Percentiles rank a stretch among this genome's conserved stretches.
Evolutionary conservation across 30 jellyfish, hydroid and myxozoan genomes (phyloP).

Genomic region (Aurelia sp.): DNA sequence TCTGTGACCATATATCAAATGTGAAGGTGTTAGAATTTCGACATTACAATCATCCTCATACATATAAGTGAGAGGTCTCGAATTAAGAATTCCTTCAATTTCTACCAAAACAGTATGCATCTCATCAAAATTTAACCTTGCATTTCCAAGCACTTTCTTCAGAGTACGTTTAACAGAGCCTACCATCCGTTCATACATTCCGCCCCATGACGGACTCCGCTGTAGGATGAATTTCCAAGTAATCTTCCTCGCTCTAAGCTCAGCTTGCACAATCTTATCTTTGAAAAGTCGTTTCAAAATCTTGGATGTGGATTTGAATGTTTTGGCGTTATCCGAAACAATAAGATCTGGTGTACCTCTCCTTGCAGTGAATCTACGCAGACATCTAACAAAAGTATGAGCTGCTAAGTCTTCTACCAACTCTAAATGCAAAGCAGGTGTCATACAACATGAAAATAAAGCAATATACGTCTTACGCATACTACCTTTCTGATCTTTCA

Average conservation of each 20-base stretch:
- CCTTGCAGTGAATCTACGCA: too few species aligned
- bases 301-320: too few species aligned
- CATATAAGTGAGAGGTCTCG: not conserved
- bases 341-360: too few species aligned
- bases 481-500: not conserved
- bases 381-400: too few species aligned
- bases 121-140: slow-evolving; percentile 22
- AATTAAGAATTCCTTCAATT: slow-evolving; percentile 21
- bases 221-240: slow-evolving; percentile 33
- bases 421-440: not conserved
- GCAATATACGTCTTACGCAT: slow-evolving; percentile 9
- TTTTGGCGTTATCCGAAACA: too few species aligned
- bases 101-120: slow-evolving; percentile 23
- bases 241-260: not conserved
- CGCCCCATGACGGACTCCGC: slow-evolving; percentile 40
- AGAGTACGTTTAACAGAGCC: slow-evolving; percentile 8
- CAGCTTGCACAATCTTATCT: not conserved
- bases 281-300: not conserved
- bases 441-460: slow-evolving; percentile 12
- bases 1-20: slow-evolving; percentile 15
- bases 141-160: slow-evolving; percentile 30
- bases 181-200: slow-evolving; percentile 25
- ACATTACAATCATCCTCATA: not conserved
- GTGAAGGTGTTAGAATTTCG: slow-evolving; percentile 43
- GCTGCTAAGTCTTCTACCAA: too few species aligned